Evolutionary conservation across 2,888 invertebrate species (phyloP).

Genomic region (Sarcophaga rosellei): DNA sequence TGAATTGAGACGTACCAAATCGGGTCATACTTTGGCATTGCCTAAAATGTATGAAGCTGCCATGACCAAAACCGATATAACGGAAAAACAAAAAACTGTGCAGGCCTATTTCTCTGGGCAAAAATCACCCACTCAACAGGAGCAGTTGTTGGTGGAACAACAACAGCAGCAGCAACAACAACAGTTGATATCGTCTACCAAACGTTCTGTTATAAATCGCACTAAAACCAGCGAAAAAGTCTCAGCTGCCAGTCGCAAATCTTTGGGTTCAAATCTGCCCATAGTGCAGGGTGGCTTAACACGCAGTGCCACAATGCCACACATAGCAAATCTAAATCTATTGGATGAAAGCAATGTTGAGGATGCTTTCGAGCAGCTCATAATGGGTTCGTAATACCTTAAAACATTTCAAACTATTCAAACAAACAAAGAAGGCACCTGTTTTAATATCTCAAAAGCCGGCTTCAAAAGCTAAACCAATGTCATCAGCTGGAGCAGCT

Average conservation of each 20-base stretch:
- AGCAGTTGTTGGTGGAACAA: conserved; percentile 68
- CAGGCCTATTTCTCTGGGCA: conserved; percentile 87
- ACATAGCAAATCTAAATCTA: conserved; percentile 85
- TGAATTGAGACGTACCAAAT: conserved; percentile 84
- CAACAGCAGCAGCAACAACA: conserved; percentile 42
- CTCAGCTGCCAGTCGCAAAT: conserved; percentile 81
- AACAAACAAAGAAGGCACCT: conserved; percentile 37
- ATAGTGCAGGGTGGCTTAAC: conserved; percentile 82
- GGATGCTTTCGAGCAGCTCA: conserved; percentile 93
- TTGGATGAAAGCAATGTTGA: conserved; percentile 92
- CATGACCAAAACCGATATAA: conserved; percentile 85
- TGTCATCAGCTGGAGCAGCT: conserved; percentile 45
- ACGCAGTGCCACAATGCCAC: conserved; percentile 90
- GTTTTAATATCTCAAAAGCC: conserved; percentile 34
- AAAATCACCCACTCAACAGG: conserved; percentile 79
- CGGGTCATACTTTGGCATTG: conserved; percentile 87
- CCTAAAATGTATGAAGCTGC: conserved; percentile 92
- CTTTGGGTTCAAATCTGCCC: conserved; percentile 72
- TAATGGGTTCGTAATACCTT: conserved; percentile 82
- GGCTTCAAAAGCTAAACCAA: conserved; percentile 53
- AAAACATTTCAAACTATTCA: neutral
- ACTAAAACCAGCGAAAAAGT: conserved; percentile 82
- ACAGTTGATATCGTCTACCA: conserved; percentile 54
- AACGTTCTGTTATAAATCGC: conserved; percentile 80
- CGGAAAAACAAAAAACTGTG: conserved; percentile 87